Evolutionary conservation across 2,888 invertebrate genomes (phyloP).

Genomic region (Atrina japonica): DNA sequence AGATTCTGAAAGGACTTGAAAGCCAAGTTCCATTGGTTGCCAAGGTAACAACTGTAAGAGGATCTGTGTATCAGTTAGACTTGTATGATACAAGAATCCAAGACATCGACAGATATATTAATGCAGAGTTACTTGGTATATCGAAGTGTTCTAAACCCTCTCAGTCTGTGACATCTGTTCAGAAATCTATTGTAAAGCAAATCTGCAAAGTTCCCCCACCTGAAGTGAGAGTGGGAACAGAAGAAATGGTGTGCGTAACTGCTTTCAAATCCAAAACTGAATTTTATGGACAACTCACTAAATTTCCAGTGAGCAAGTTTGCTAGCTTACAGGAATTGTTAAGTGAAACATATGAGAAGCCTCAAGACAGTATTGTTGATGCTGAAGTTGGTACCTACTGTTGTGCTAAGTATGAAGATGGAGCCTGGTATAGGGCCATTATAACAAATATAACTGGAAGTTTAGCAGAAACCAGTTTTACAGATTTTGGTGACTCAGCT

Average conservation of each 20-base stretch:
- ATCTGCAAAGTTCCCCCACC: constrained; percentile 42
- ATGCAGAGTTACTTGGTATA: constrained; percentile 48
- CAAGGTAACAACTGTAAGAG: constrained; percentile 50
- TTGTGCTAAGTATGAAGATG: constrained; percentile 59
- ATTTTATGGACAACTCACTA: constrained; percentile 58
- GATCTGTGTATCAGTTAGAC: constrained; percentile 53
- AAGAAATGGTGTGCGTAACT: constrained; percentile 53
- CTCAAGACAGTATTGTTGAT: constrained; percentile 15
- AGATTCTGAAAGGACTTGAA: constrained; percentile 45
- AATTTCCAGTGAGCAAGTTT: constrained; percentile 53
- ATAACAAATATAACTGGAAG: constrained; percentile 43
- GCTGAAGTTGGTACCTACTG: constrained; percentile 50
- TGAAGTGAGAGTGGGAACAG: constrained; percentile 47
- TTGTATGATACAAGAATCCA: constrained; percentile 54
- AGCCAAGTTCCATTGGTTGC: constrained; percentile 54
- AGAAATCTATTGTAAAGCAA: constrained; percentile 5
- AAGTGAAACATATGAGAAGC: constrained; percentile 49
- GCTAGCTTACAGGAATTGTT: constrained; percentile 54
- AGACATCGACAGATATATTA: constrained; percentile 52
- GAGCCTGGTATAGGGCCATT: constrained; percentile 61
- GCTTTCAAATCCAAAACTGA: constrained; percentile 48
- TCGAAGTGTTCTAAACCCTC: constrained; percentile 8
- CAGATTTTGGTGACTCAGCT: constrained; percentile 59
- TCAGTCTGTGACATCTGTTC: neutral
- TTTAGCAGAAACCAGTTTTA: constrained; percentile 52